A percentile compares a stretch with the other conserved stretches of the same genome.
Conservation (phyloP, 2,113 vertebrate species). For the Gyps fulvus region DNA sequence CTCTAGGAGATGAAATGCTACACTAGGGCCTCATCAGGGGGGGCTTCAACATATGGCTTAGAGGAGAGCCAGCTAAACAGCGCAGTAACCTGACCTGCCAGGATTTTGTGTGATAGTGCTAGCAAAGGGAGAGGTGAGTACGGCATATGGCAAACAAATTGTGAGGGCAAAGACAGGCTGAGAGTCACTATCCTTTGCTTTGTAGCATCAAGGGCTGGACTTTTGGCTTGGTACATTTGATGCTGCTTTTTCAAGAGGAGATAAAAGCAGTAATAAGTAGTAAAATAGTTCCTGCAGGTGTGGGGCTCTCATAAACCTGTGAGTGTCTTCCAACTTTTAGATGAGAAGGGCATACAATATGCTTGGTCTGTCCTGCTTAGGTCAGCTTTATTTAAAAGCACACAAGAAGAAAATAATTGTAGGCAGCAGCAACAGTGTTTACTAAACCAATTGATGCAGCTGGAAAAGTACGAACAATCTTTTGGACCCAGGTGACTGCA, state of each 20-base stretch:
- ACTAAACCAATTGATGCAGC: neutral
- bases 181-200: neutral
- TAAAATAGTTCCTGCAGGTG: neutral
- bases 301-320: neutral
- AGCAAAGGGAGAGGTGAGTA: neutral
- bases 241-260: neutral
- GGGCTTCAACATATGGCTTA: neutral
- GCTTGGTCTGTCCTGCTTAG: neutral
- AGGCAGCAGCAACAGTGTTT: neutral
- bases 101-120: neutral
- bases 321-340: neutral
- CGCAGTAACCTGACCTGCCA: rapidly evolving
- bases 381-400: neutral
- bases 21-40: neutral
- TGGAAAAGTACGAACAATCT: neutral
- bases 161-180: neutral
- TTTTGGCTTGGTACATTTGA: rapidly evolving
- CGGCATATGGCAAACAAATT: neutral
- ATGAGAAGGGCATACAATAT: too few species aligned
- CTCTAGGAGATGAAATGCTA: slow-evolving; percentile 16
- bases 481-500: neutral
- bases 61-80: neutral
- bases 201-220: neutral
- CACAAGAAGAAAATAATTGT: neutral
- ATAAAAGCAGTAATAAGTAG: neutral